phyloP scores from a whole-genome alignment of 2,797 vertebrate genomes.

The Chromis chromis region DNA sequence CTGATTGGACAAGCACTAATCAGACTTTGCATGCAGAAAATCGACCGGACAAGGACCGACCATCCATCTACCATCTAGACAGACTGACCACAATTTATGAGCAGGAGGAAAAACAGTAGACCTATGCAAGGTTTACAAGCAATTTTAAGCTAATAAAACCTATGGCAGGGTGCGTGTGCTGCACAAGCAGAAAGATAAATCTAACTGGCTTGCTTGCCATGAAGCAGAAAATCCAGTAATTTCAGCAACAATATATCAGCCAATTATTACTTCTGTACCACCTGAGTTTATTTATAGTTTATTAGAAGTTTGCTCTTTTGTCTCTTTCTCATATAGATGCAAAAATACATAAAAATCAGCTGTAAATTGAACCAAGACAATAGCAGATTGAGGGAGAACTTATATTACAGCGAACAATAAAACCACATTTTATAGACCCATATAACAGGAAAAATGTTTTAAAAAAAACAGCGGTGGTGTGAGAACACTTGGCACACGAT shows the following conservation, averaged over 20 bases:
- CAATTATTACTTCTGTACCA: conserved; percentile 7
- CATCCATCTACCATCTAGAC: conserved; percentile 29
- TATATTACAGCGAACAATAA: conserved; percentile 37
- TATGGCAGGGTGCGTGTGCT: conserved; percentile 9
- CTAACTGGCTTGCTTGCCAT: neutral
- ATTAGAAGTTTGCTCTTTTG: conserved; percentile 8
- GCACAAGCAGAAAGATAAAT: conserved; percentile 7
- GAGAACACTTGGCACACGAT: conserved; percentile 61
- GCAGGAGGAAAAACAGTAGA: conserved; percentile 22
- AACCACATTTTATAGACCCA: conserved; percentile 58
- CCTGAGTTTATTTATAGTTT: conserved; percentile 16
- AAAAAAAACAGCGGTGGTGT: conserved; percentile 44
- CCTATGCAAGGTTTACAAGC: conserved; percentile 12
- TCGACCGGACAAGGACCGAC: conserved; percentile 22
- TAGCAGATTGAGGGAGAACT: conserved; percentile 40
- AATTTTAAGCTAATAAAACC: conserved; percentile 37
- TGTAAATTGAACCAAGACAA: conserved; percentile 37
- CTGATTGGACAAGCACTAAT: conserved; percentile 28
- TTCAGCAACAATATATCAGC: conserved; percentile 15
- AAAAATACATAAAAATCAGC: conserved; percentile 20
- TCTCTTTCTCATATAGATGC: conserved; percentile 18
- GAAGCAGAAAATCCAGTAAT: conserved; percentile 20
- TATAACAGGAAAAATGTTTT: conserved; percentile 49
- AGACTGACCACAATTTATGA: conserved; percentile 44
- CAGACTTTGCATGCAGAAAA: conserved; percentile 34